phyloP scores from a whole-genome alignment of 1,140 invertebrate species.

The Acyrthosiphon pisum region DNA sequence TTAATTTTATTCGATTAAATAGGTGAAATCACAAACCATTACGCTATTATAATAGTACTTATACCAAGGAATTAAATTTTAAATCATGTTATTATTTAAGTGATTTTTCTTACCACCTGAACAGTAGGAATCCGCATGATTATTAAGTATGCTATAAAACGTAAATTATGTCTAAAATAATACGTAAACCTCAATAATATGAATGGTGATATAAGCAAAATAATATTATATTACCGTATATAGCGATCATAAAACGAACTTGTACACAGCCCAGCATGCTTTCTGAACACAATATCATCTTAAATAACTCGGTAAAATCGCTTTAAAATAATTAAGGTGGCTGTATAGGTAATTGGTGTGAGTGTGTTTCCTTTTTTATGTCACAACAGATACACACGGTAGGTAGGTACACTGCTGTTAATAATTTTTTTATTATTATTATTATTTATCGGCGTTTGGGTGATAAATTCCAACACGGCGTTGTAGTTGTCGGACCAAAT shows the following conservation, averaged over 20 bases:
- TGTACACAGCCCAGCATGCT: neutral
- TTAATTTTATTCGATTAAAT: neutral
- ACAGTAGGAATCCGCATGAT: constrained; percentile 32
- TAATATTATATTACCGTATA: constrained; percentile 30
- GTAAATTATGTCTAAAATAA: constrained; percentile 43
- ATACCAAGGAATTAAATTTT: neutral
- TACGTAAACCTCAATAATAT: neutral
- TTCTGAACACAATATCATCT: neutral
- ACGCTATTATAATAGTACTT: neutral
- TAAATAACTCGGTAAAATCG: neutral
- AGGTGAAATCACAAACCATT: neutral
- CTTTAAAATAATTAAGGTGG: constrained; percentile 21
- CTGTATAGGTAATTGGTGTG: neutral
- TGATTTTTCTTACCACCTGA: neutral
- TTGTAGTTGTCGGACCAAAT: constrained; percentile 15
- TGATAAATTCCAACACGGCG: constrained; percentile 39
- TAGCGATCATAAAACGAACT: constrained; percentile 28
- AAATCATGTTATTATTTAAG: constrained; percentile 21
- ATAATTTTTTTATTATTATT: constrained; percentile 13
- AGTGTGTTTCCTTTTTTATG: neutral
- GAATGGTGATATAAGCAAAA: neutral
- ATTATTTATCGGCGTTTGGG: constrained; percentile 12
- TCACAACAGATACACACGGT: neutral
- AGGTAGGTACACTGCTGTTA: neutral
- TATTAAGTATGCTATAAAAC: constrained; percentile 35